phyloP scores from a whole-genome alignment of 37 sponge, comb jelly and placozoan species.

The Haliclona indistincta region DNA sequence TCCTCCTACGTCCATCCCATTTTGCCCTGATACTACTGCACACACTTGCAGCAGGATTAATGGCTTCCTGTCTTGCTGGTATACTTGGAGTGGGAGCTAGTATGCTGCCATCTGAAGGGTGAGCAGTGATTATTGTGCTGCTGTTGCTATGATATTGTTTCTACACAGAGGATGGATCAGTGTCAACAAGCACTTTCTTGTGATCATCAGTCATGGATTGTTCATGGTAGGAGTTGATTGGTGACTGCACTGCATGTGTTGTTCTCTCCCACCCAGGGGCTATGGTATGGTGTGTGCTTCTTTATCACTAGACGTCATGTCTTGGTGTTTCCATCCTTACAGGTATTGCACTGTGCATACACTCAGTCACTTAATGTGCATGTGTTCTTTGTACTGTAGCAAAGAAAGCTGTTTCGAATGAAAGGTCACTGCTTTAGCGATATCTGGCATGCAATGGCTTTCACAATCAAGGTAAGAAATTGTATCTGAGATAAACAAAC shows the following conservation, averaged over 20 bases:
- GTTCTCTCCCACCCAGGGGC: constrained; percentile 15
- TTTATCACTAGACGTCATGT: constrained; percentile 37
- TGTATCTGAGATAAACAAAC: not conserved
- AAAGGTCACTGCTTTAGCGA: constrained; percentile 37
- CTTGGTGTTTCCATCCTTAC: constrained; percentile 53
- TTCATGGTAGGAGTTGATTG: not conserved
- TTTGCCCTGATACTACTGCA: too few relatives aligned
- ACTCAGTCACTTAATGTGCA: not conserved
- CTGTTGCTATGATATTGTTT: too few relatives aligned
- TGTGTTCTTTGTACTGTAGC: constrained; percentile 12
- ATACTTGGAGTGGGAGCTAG: too few relatives aligned
- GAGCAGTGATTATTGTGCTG: too few relatives aligned
- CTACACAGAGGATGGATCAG: too few relatives aligned
- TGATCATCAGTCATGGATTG: too few relatives aligned
- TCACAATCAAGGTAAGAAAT: constrained; percentile 35
- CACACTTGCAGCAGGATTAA: too few relatives aligned
- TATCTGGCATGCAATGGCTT: constrained; percentile 29
- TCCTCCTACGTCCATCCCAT: too few relatives aligned
- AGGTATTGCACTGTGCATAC: constrained; percentile 9
- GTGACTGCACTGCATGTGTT: not conserved
- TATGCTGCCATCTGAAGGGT: too few relatives aligned
- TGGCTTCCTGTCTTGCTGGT: too few relatives aligned
- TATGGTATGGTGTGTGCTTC: constrained; percentile 38
- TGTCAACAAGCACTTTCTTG: too few relatives aligned
- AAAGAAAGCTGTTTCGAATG: constrained; percentile 45